Evolutionary conservation across 1,140 invertebrate genomes (phyloP), one percentile per base, ranked within the genome.

Genomic region (Pantala flavescens): DNA sequence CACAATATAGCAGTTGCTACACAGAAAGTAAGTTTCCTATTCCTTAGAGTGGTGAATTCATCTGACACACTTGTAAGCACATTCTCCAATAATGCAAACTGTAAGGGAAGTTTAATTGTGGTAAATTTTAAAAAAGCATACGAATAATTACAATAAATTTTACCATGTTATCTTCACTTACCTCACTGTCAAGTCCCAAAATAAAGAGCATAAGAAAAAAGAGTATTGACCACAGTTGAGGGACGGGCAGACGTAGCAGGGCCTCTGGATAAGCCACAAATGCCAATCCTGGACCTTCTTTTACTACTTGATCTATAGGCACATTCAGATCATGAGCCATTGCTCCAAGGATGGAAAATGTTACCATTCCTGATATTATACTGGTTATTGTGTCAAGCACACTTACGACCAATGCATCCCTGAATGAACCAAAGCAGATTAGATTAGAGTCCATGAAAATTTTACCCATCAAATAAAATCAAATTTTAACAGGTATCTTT

Each of bases 171-270:
- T 9, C 3, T 36, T 1, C 14, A 36, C 75, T 78, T 75, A 79
- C 79, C 76, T 81, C 87, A 74, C 90, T 91, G 2, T 93, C 93
- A 63, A 92, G 80, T 0, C 91, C 92, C 1, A 94, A 84, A n/a
- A 91, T 87, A 77, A 93, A 88, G 42, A 93, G 84, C 91, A 93
- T 93, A 74, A 94, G 85, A 84, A 96, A 96, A 84, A 96, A 96
- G 0, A 94, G 81, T 11, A 91, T 84, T 0, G 91, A 87, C 93
- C 93, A 95, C 5, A 94, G 80, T 74, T 90, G 90, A 0, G 92
- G 86, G 24, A 88, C 79, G 0, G 92, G 92, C 86, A 95, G 88
- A 74, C 89, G 86, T 0, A 91, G 84, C n/a, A 95, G 84, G 0
- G 92, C 93, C 83, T 94, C 90, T 0, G 91, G 90, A 82, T 94